Base-by-base conservation (phyloP, 2,888 invertebrate species). In the Ormyrus rosae region DNA sequence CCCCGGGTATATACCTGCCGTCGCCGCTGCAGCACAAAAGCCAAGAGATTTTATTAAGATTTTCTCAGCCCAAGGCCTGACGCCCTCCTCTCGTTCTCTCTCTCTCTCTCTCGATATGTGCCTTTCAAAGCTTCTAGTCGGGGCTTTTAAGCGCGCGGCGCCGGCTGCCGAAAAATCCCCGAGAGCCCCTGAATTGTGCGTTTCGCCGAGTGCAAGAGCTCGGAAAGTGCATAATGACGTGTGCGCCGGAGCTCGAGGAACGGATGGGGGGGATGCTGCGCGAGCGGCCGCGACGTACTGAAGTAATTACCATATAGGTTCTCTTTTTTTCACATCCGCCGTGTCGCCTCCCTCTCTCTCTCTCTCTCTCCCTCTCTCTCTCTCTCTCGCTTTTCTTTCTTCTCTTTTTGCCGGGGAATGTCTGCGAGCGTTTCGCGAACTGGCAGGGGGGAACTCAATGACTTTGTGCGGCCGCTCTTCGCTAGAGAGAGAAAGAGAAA, bases 31-130 rank as follows among this genome's bases (percentile, higher is more conserved):
- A 13, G 34, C 63, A 79, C 69, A 74, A 79, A 79, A 69, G 74
- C 78, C 69, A 50, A n/a, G 79, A 79, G 79, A 79, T 79, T 79
- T 79, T 74, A 79, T 74, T 79, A 74, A 79, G 74, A 74, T 79
- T 79, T 79, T 69, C 79, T 74, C 68, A 73, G 48, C 67, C 19
- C 13, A 34, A 9, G 34, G 51, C 61, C 34, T 51, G 45, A 9
- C 46, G 45, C 63, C 63, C 46, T 9, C 5, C 19, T 34, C 50
- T 53, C 45, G 0, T 34, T 55, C 34, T 58, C 60, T 7, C 56
- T 19, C 60, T 60, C 9, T 19, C 50, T 10, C 48, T 63, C 61
- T 19, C 6, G 46, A 6, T 34, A 34, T 34, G 63, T 7, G 19
- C 46, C 4, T 10, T n/a, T 4, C 11, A 6, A 11, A 19, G 34